phyloP scores from a whole-genome alignment of 2,797 vertebrate genomes.

The Sternotherus odoratus region DNA sequence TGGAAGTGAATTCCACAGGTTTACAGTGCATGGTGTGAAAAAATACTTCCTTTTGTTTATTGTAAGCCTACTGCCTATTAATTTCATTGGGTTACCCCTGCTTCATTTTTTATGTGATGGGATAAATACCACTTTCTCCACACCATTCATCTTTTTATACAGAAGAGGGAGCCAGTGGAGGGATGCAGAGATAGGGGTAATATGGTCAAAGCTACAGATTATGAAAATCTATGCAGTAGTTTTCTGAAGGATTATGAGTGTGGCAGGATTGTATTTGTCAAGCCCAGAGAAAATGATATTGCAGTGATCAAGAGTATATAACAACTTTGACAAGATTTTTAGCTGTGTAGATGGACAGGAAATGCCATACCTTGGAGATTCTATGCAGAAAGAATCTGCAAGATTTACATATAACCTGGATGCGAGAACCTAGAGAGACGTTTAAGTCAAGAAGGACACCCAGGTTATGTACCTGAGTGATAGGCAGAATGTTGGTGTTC shows the following conservation, averaged over 20 bases:
- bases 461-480: not conserved
- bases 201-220: not conserved
- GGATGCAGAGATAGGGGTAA: not conserved
- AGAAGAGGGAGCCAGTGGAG: not conserved
- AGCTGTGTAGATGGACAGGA: not conserved
- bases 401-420: not conserved
- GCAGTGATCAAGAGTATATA: not conserved
- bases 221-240: not conserved
- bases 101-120: too few species aligned
- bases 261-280: not conserved
- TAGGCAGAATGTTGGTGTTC: not conserved
- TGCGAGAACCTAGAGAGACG: not conserved
- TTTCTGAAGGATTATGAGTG: not conserved
- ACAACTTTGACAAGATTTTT: not conserved
- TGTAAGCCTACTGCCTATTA: too few species aligned
- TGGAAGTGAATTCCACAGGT: too few species aligned
- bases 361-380: not conserved
- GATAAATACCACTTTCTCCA: too few species aligned
- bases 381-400: not conserved
- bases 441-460: not conserved
- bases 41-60: too few species aligned
- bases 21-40: too few species aligned
- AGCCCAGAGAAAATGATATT: not conserved
- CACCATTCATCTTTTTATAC: too few species aligned
- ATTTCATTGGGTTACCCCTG: too few species aligned